Base-by-base conservation (phyloP, 2,113 vertebrate genomes). In the Gambusia holbrooki region DNA sequence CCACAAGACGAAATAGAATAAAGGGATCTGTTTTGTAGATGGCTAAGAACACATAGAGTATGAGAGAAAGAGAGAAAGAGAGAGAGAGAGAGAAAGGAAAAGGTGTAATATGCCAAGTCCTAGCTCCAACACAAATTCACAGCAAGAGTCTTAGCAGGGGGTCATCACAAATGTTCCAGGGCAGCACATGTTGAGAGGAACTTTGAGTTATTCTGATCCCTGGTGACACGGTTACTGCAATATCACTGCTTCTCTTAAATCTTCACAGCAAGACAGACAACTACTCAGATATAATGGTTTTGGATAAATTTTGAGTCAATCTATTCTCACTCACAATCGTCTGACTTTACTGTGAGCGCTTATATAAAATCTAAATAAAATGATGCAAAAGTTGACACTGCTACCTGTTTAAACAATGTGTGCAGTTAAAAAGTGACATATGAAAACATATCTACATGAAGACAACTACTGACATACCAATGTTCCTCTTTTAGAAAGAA, bases 111-210 rank as follows among this genome's bases (percentile, higher is more conserved):
- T 67, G 76, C 69, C 14, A 27, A 76, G 74, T 87, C 42, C 80
- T 71, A 73, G 74, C 72, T 76, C 40, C 69, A 40, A 73, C 87
- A 83, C 83, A 81, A 80, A 75, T 74, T 82, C 71, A 30, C 80
- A 85, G 86, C 76, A 66, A 63, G 84, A 76, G 65, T 70, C 71
- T 40, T 74, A 85, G 82, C 80, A 75, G 84, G 84, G 77, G 22
- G 82, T 70, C 81, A 40, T 86, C 80, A 68, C 73, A 60, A 82
- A 89, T 81, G 77, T 28, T 71, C 65, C 63, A 35, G 58, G 42
- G 75, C 66, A 33, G 69, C 70, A 76, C 76, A 85, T 35, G 70
- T 71, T 48, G 76, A 58, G 81, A 82, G 85, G 76, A 71, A 77
- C 79, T 62, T 62, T 73, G 65, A 51, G 74, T 81, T 86, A 81